Percentiles rank a stretch among this genome's conserved stretches.
Conservation (phyloP, 2,113 vertebrate genomes). For the Hypomesus transpacificus region DNA sequence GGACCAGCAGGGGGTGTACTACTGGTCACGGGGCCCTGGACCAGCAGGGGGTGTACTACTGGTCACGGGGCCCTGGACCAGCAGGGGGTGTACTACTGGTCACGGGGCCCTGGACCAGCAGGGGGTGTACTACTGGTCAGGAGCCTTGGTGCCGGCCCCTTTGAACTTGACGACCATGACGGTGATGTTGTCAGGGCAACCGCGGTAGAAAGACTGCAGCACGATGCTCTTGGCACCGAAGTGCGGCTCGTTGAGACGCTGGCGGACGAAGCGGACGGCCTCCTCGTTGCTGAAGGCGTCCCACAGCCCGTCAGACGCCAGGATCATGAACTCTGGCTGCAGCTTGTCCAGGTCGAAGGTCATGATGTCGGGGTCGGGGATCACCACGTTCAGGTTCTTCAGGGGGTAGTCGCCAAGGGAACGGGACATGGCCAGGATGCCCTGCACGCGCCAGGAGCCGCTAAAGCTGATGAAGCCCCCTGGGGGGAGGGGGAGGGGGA, state of each 20-base stretch:
- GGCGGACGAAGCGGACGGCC: slow-evolving; percentile 93
- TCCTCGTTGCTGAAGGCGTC: slow-evolving; percentile 99
- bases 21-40: no score
- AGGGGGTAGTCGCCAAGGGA: slow-evolving; percentile 95
- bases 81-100: background rate
- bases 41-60: background rate
- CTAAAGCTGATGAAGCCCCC: slow-evolving; percentile 99
- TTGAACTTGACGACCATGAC: slow-evolving; percentile 99
- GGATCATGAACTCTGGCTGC: slow-evolving; percentile 97
- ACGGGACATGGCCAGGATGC: slow-evolving; percentile 97
- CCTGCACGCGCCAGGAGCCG: slow-evolving; percentile 97
- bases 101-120: no score
- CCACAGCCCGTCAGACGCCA: slow-evolving; percentile 97
- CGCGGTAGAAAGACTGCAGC: slow-evolving; percentile 96
- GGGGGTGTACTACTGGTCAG: slow-evolving; percentile 72
- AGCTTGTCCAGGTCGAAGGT: slow-evolving; percentile 96
- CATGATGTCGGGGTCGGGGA: slow-evolving; percentile 91
- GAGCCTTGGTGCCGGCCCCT: slow-evolving; percentile 78
- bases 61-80: no score
- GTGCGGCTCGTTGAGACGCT: slow-evolving; percentile 93
- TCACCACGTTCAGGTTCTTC: slow-evolving; percentile 95
- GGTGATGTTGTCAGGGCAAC: slow-evolving; percentile 97
- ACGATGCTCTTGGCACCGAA: slow-evolving; percentile 98
- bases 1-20: background rate
- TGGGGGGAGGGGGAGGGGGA: slow-evolving; percentile 37